A percentile compares a stretch with the other conserved stretches of the same genome.
phyloP scores from a whole-genome alignment of 2,888 invertebrate genomes.

The Dorcus parallelipipedus region DNA sequence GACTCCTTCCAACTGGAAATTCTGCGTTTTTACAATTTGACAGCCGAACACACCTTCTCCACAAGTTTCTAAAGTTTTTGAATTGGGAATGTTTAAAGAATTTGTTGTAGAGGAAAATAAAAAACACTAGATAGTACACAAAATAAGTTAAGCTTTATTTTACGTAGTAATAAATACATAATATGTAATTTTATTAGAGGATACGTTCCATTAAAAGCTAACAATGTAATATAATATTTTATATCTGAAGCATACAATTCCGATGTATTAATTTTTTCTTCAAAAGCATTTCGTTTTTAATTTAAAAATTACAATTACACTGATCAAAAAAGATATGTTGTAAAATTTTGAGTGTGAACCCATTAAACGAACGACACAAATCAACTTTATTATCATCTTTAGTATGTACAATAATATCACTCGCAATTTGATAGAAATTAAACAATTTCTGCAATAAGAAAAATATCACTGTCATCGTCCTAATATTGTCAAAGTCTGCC shows the following conservation, averaged over 20 bases:
- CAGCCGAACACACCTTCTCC: too few relatives aligned
- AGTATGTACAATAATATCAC: slow-evolving; percentile 22
- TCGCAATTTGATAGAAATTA: slow-evolving; percentile 27
- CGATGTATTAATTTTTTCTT: slow-evolving; percentile 22
- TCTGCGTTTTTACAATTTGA: too few relatives aligned
- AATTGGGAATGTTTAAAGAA: not conserved
- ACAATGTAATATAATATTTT: slow-evolving; percentile 32
- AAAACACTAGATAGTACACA: slow-evolving; percentile 35
- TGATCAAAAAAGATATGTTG: slow-evolving; percentile 45
- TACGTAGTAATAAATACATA: slow-evolving; percentile 45
- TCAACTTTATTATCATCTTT: slow-evolving; percentile 1
- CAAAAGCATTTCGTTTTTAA: slow-evolving; percentile 32
- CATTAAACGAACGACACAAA: slow-evolving; percentile 14
- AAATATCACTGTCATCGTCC: slow-evolving; percentile 47
- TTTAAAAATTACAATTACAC: slow-evolving; percentile 36
- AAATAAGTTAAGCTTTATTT: slow-evolving; percentile 52
- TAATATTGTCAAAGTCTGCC: slow-evolving; percentile 42
- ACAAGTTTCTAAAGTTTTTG: too few relatives aligned
- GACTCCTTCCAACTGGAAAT: too few relatives aligned
- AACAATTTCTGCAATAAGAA: slow-evolving; percentile 26
- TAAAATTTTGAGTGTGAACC: slow-evolving; percentile 24
- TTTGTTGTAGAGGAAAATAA: slow-evolving; percentile 4
- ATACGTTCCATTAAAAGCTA: slow-evolving; percentile 45
- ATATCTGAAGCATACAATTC: slow-evolving; percentile 38
- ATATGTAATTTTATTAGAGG: slow-evolving; percentile 36